Base-by-base conservation (phyloP, 2,888 invertebrate genomes). In the Antitype chi region DNA sequence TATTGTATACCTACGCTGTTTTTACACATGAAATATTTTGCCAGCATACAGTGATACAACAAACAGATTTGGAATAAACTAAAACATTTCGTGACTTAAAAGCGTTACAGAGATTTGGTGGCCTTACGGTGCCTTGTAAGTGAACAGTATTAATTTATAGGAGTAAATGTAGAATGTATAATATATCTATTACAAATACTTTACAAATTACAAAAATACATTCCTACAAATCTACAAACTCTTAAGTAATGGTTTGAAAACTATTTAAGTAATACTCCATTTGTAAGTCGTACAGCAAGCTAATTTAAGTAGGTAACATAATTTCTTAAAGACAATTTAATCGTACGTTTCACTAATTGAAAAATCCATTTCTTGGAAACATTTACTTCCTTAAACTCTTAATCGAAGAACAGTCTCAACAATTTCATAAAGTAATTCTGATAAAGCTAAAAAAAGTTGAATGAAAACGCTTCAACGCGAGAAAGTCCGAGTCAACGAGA, bases 381-480 rank as follows among this genome's bases (percentile, higher is more conserved):
- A 69, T 57, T 60, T 47, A n/a, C 57, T 70, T 81, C 0, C 60
- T 25, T 62, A 49, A 78, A 69, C n/a, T 71, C 32, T 57, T 68
- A 67, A 71, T 28, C 28, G 68, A 9, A n/a, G 47, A 75, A 49
- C 64, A 69, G 62, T 68, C 55, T 53, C 69, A 70, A 73, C 63
- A 81, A 80, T 82, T 87, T 74, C 69, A 59, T 71, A 75, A 85
- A 85, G 66, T 71, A 81, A 81, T 87, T 85, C 73, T 69, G 73
- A 69, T 83, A 70, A 77, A 73, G 68, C 68, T 68, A 75, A 76
- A 85, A 78, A 84, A 70, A 15, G n/a, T 70, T 74, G 55, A 70
- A 81, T 53, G 70, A 77, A 79, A 82, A 70, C 28, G 38, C 60
- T 86, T 76, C 71, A 74, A 67, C 71, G 62, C 75, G 63, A 72